These are phyloP conservation scores for Colletes collaris DNA, from an alignment of 2,888 invertebrate species.

Conservation along the genomic window DNA sequence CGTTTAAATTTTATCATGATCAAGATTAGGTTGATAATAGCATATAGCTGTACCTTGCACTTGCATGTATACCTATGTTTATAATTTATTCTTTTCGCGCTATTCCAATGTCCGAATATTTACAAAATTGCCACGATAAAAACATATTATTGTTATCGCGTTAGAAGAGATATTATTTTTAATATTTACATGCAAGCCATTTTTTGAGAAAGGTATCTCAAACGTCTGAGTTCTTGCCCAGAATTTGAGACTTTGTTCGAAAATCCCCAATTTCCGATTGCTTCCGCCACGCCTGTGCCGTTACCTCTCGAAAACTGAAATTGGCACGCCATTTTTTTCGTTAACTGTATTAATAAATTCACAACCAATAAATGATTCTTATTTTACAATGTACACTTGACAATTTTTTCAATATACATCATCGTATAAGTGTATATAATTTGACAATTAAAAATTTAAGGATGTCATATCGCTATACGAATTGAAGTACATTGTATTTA, in stretches of 20 bases:
- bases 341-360: not conserved
- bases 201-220: slow-evolving; percentile 74
- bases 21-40: too few relatives aligned
- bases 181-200: slow-evolving; percentile 75
- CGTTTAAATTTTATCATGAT: not conserved
- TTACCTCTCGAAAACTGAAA: slow-evolving; percentile 71
- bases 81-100: too few relatives aligned
- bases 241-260: slow-evolving; percentile 69
- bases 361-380: not conserved
- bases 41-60: too few relatives aligned
- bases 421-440: not conserved
- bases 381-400: not conserved
- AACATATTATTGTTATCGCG: not conserved
- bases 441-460: slow-evolving; percentile 1
- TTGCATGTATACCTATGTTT: too few relatives aligned
- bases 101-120: too few relatives aligned
- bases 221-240: slow-evolving; percentile 75
- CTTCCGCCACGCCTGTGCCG: slow-evolving; percentile 76
- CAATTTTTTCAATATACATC: not conserved
- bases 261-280: slow-evolving; percentile 80
- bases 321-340: slow-evolving; percentile 62
- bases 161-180: not conserved
- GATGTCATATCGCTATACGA: not conserved
- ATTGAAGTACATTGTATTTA: slow-evolving; percentile 6
- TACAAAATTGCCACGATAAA: too few relatives aligned